Conservation (phyloP, 1,140 invertebrate genomes). For the Meloidogyne floridensis region DNA sequence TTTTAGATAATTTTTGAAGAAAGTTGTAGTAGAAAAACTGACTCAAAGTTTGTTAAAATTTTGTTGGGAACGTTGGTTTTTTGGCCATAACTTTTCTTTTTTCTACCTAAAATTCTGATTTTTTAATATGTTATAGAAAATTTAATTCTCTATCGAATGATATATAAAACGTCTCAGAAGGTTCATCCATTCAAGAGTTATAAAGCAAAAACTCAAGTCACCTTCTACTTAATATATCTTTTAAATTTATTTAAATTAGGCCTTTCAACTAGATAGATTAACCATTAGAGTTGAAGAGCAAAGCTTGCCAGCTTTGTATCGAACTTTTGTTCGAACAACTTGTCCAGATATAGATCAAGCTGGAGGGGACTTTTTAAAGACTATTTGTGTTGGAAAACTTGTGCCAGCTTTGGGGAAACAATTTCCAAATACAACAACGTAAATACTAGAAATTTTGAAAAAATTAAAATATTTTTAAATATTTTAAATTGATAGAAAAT, state of each 20-base stretch:
- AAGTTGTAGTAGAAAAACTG: too few relatives aligned
- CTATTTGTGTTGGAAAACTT: conserved; percentile 61
- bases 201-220: too few relatives aligned
- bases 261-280: conserved; percentile 58
- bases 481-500: conserved; percentile 40
- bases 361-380: conserved; percentile 49
- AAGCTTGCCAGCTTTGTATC: conserved; percentile 54
- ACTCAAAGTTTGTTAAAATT: too few relatives aligned
- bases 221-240: too few relatives aligned
- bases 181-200: too few relatives aligned
- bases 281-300: conserved; percentile 54
- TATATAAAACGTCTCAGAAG: too few relatives aligned
- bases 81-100: too few relatives aligned
- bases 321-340: conserved; percentile 58
- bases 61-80: too few relatives aligned
- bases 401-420: conserved; percentile 57
- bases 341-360: conserved; percentile 41
- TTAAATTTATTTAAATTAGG: conserved; percentile 14
- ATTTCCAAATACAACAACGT: conserved; percentile 63
- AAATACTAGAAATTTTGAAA: neutral
- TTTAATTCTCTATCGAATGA: neutral
- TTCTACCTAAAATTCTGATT: neutral
- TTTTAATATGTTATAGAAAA: neutral
- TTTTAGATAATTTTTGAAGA: too few relatives aligned
- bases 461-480: neutral